These are phyloP conservation scores for Danionella dracula DNA, from an alignment of 2,797 vertebrate species.

Conservation along the genomic window DNA sequence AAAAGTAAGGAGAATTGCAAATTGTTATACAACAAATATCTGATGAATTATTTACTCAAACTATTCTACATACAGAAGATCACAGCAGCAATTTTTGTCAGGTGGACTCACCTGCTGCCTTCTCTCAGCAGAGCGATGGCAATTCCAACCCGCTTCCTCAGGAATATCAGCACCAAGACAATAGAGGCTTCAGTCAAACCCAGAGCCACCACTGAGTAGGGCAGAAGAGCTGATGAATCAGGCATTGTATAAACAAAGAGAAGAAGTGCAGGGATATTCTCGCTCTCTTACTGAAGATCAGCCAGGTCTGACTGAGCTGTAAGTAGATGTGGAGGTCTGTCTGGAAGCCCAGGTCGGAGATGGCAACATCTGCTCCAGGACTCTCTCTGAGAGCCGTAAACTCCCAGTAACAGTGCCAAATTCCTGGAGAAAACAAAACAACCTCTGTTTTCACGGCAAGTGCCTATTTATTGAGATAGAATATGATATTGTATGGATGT, in stretches of 20 bases:
- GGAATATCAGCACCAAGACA: slow-evolving; percentile 77
- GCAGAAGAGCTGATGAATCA: background rate
- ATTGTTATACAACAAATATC: too few species aligned
- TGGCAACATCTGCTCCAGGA: slow-evolving; percentile 68
- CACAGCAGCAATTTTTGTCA: background rate
- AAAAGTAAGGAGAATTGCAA: too few species aligned
- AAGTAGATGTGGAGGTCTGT: slow-evolving; percentile 80
- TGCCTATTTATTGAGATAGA: too few species aligned
- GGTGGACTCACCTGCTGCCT: slow-evolving; percentile 79
- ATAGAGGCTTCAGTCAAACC: slow-evolving; percentile 70
- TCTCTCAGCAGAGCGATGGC: slow-evolving; percentile 83
- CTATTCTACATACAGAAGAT: background rate
- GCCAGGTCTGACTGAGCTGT: slow-evolving; percentile 84
- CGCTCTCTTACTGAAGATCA: slow-evolving; percentile 76
- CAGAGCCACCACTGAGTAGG: slow-evolving; percentile 74
- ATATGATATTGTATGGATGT: too few species aligned
- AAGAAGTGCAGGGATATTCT: background rate
- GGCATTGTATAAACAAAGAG: background rate
- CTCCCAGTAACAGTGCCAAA: slow-evolving; percentile 78
- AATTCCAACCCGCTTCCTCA: slow-evolving; percentile 76
- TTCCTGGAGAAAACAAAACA: slow-evolving; percentile 61
- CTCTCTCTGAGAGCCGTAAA: slow-evolving; percentile 64
- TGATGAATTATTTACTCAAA: too few species aligned
- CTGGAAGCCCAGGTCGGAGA: slow-evolving; percentile 79
- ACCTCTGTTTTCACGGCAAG: too few species aligned